Evolutionary conservation across 2,888 invertebrate genomes (phyloP).

Genomic region (Sisyra terminalis): DNA sequence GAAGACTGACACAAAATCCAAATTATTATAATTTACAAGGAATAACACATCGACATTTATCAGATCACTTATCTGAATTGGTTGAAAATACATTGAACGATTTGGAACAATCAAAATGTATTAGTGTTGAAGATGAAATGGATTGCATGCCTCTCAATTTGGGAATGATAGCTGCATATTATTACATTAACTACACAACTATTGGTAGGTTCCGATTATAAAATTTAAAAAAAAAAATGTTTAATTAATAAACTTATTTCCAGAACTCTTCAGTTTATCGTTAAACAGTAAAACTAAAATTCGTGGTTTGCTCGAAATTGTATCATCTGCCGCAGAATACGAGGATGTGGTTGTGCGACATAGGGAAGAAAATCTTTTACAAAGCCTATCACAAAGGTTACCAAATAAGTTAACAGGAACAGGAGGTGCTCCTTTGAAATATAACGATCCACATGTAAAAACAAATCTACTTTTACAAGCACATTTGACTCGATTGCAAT

Average conservation of each 20-base stretch:
- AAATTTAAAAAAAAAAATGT: neutral
- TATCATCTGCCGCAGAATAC: constrained; percentile 95
- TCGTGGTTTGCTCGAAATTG: constrained; percentile 91
- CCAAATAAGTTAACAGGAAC: constrained; percentile 44
- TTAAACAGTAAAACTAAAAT: constrained; percentile 96
- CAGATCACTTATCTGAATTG: constrained; percentile 94
- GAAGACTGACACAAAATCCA: constrained; percentile 94
- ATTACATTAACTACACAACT: constrained; percentile 98
- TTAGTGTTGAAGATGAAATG: constrained; percentile 96
- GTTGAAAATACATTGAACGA: constrained; percentile 92
- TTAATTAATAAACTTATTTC: constrained; percentile 13
- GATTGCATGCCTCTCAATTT: constrained; percentile 92
- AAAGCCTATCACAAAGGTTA: constrained; percentile 32
- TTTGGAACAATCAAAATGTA: constrained; percentile 92
- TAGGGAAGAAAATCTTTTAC: constrained; percentile 79
- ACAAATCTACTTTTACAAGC: constrained; percentile 92
- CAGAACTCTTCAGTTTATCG: constrained; percentile 94
- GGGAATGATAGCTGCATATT: constrained; percentile 99
- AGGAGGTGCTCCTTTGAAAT: constrained; percentile 51
- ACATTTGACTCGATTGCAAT: constrained; percentile 82
- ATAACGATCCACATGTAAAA: constrained; percentile 94
- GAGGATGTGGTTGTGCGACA: constrained; percentile 88
- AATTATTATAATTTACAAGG: constrained; percentile 98
- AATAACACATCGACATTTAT: constrained; percentile 89
- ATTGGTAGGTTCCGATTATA: constrained; percentile 77